Evolutionary conservation across 2,113 vertebrate species (phyloP), one percentile per base, ranked within the genome.

Genomic region (Fregetta grallaria): DNA sequence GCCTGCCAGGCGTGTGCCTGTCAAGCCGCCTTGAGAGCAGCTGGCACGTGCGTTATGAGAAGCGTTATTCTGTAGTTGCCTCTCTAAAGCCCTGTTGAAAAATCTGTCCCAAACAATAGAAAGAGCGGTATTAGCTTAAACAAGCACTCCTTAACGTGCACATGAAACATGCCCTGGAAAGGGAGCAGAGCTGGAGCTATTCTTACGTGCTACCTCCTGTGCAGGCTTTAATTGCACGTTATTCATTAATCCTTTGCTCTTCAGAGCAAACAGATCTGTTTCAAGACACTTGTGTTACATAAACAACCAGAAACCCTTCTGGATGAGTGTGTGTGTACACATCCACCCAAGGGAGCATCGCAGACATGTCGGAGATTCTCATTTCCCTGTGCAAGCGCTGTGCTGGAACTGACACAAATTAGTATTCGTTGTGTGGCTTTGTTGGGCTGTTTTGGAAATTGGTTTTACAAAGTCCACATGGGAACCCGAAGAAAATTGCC

Each of bases 231-330:
- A 97, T 97, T 88, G 73, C 56, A 82, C 6, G 3, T 92, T 92
- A 80, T 79, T 95, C 92, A 84, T 95, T 96, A 97, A 96, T 86
- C 58, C 82, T 88, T 92, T 61, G 62, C 70, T 95, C 75, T 88
- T 96, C 81, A 90, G 88, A 97, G 86, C 79, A 94, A 95, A 96
- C 59, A 94, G 82, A 82, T 95, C 50, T 18, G 20, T 83, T 94
- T 92, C n/a, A 52, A 94, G 91, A 90, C 85, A 76, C 27, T 90
- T 81, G 52, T 66, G 80, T 45, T 93, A 86, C 38, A 90, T 59
- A 92, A 94, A 96, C 86, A 95, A 59, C 29, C 86, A 86, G 45
- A 90, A 95, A 59, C 30, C 49, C 45, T 84, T 55, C 62, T 83
- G 82, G 88, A 70, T 72, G 59, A 65, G 32, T 29, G 49, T 74